These are phyloP conservation scores for Lutjanus argentimaculatus DNA, from an alignment of 2,797 vertebrate species.

Conservation along the genomic window DNA sequence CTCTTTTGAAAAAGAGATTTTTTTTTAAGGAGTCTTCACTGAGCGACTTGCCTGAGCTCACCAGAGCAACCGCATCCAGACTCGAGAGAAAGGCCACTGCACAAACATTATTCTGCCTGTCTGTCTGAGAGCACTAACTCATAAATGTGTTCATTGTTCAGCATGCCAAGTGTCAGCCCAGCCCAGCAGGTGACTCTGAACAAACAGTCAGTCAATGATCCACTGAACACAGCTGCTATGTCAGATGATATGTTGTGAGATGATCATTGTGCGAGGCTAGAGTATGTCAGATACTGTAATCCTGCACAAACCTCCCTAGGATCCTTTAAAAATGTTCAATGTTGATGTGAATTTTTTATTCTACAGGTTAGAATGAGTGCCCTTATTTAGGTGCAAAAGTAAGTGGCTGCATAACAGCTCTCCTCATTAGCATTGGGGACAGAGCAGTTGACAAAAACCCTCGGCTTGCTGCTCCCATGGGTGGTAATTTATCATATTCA, in stretches of 20 bases:
- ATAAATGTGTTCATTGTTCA: slow-evolving; percentile 17
- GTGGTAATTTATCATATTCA: not conserved
- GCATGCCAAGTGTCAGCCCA: not conserved
- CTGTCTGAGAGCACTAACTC: slow-evolving; percentile 17
- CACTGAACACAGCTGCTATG: not conserved
- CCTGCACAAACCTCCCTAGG: too few species aligned
- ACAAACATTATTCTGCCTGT: slow-evolving; percentile 13
- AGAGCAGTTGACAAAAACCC: not conserved
- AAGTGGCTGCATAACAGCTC: not conserved
- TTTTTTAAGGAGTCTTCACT: not conserved
- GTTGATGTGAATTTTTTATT: not conserved
- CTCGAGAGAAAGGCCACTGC: not conserved
- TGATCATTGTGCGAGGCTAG: not conserved
- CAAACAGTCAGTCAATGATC: slow-evolving; percentile 26
- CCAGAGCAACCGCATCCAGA: slow-evolving; percentile 7
- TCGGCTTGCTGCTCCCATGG: not conserved
- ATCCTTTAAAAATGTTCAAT: not conserved
- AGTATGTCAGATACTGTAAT: not conserved
- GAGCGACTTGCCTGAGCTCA: slow-evolving; percentile 2
- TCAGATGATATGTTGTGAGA: not conserved
- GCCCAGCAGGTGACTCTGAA: slow-evolving; percentile 30
- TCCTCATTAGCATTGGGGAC: not conserved
- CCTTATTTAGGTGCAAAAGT: not conserved
- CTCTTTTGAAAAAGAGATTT: slow-evolving; percentile 4
- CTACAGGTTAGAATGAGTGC: not conserved